Conservation (phyloP, 2,113 vertebrate genomes). For the Dipodomys merriami region DNA sequence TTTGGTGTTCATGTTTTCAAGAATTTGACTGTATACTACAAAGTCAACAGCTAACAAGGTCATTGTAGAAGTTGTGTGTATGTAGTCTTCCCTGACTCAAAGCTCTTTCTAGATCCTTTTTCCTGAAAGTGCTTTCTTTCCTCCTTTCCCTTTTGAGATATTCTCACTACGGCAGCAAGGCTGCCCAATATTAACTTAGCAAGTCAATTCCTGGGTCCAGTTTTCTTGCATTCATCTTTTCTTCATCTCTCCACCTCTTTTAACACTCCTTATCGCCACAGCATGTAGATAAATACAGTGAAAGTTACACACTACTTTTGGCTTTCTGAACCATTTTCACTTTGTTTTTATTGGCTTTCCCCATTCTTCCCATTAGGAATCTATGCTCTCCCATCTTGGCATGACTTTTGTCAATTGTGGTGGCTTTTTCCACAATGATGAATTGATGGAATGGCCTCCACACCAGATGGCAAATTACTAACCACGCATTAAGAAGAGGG, state of each 20-base stretch:
- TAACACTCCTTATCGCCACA: too few species aligned
- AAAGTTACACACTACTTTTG: neutral
- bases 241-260: neutral
- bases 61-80: neutral
- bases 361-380: conserved; percentile 34
- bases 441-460: conserved; percentile 14
- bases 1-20: conserved; percentile 9
- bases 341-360: conserved; percentile 31
- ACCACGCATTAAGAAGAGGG: neutral
- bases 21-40: neutral
- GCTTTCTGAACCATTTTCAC: neutral
- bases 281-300: neutral
- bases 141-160: neutral
- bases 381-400: conserved; percentile 27
- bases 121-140: neutral
- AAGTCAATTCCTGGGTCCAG: neutral
- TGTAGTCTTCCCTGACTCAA: neutral
- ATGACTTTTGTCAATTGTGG: conserved; percentile 36
- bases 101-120: neutral
- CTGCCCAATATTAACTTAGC: neutral
- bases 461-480: conserved; percentile 45
- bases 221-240: neutral
- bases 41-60: neutral
- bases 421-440: conserved; percentile 13
- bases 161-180: neutral